phyloP scores from a whole-genome alignment of 92 coral and sea anemone genomes.

The Metridium senile region DNA sequence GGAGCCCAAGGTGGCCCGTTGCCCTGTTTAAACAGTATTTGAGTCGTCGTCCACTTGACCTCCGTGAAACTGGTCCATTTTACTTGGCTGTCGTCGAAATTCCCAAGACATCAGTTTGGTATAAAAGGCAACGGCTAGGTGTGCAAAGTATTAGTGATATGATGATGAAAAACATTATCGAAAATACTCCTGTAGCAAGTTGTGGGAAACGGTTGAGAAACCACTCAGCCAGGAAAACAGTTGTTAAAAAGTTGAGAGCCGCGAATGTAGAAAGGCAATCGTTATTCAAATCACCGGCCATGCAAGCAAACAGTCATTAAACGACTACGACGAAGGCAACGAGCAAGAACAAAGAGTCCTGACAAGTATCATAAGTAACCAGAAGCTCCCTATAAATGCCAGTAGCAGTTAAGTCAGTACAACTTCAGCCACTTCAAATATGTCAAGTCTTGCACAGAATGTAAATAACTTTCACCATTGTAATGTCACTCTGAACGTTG shows the following conservation, averaged over 20 bases:
- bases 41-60: conserved; percentile 19
- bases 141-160: conserved; percentile 30
- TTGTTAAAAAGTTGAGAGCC: conserved; percentile 38
- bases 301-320: conserved; percentile 42
- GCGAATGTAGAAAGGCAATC: conserved; percentile 29
- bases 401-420: too few species aligned
- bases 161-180: conserved; percentile 36
- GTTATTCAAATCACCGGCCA: conserved; percentile 42
- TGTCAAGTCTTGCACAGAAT: too few species aligned
- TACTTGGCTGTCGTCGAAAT: conserved; percentile 36
- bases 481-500: too few species aligned
- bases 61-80: conserved; percentile 35
- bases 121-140: conserved; percentile 46
- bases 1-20: conserved; percentile 50
- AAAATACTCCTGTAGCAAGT: conserved; percentile 30
- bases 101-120: conserved; percentile 29
- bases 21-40: conserved; percentile 33
- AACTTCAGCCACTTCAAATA: too few species aligned
- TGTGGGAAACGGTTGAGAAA: conserved; percentile 36
- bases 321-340: conserved; percentile 44
- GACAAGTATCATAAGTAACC: too few species aligned
- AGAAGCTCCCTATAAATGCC: neutral
- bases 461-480: too few species aligned
- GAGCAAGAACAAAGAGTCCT: conserved; percentile 47
- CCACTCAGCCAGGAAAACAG: conserved; percentile 44